Percentiles rank a stretch among this genome's conserved stretches.
Evolutionary conservation across 1,140 invertebrate genomes (phyloP).

Genomic region (Atopsyche davidsoni): DNA sequence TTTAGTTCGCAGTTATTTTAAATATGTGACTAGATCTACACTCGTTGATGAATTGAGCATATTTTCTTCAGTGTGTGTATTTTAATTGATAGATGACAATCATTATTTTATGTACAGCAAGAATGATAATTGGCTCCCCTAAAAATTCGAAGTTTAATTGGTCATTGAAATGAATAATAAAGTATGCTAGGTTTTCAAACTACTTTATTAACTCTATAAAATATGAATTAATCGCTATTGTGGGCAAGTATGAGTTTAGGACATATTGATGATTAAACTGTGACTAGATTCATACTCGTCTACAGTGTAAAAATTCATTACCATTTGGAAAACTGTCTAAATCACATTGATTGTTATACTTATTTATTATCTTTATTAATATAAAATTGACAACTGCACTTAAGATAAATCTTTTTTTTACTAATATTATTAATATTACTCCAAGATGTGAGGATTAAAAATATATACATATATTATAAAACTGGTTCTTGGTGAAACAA

Average conservation of each 20-base stretch:
- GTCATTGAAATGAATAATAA: too few relatives aligned
- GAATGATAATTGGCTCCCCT: too few relatives aligned
- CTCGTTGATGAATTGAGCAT: slow-evolving; percentile 58
- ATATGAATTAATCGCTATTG: slow-evolving; percentile 50
- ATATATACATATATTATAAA: too few relatives aligned
- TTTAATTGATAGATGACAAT: too few relatives aligned
- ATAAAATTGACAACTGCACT: neutral
- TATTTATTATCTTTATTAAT: neutral
- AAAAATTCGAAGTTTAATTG: too few relatives aligned
- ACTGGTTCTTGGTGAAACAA: too few relatives aligned
- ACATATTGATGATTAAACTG: slow-evolving; percentile 54
- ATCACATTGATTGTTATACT: neutral
- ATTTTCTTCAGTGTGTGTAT: too few relatives aligned
- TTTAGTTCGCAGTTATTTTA: slow-evolving; percentile 59
- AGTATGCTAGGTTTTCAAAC: too few relatives aligned
- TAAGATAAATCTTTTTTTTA: neutral
- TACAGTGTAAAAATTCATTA: slow-evolving; percentile 61
- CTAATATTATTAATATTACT: neutral
- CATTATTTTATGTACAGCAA: too few relatives aligned
- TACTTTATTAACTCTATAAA: too few relatives aligned
- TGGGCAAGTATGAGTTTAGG: slow-evolving; percentile 75
- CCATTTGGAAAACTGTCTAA: slow-evolving; percentile 25
- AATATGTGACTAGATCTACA: slow-evolving; percentile 81
- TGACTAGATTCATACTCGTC: slow-evolving; percentile 86
- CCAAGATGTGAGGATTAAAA: too few relatives aligned